These are phyloP conservation scores for Apotomis capreana DNA, from an alignment of 2,888 invertebrate genomes.

Conservation along the genomic window DNA sequence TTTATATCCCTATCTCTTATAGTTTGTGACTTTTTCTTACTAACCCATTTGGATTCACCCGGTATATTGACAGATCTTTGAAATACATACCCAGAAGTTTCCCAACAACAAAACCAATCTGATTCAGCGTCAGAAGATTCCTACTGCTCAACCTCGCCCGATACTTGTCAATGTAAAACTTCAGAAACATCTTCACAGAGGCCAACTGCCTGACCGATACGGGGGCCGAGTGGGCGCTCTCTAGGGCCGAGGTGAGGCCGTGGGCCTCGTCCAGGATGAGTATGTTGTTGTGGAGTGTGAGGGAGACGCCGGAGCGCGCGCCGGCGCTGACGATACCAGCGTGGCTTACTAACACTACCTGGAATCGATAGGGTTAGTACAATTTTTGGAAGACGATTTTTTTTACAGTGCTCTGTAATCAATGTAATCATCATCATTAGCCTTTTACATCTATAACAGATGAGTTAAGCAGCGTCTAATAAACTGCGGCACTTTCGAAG, in stretches of 20 bases:
- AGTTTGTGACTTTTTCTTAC: too few species aligned
- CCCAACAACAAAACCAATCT: slow-evolving; percentile 90
- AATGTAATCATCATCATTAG: too few species aligned
- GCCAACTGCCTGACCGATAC: slow-evolving; percentile 87
- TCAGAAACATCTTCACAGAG: slow-evolving; percentile 85
- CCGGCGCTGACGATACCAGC: slow-evolving; percentile 76
- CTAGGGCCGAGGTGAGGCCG: slow-evolving; percentile 95
- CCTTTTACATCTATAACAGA: too few species aligned
- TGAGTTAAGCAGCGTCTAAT: too few species aligned
- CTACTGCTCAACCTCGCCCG: slow-evolving; percentile 88
- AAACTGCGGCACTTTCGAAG: too few species aligned
- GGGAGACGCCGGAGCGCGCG: slow-evolving; percentile 68
- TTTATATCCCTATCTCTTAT: too few species aligned
- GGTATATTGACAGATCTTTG: background rate
- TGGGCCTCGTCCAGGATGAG: slow-evolving; percentile 98
- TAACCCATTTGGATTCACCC: too few species aligned
- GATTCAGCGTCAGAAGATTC: slow-evolving; percentile 92
- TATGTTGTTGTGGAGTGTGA: slow-evolving; percentile 87
- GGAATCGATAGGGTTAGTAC: too few species aligned
- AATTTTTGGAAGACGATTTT: too few species aligned
- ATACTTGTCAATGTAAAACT: slow-evolving; percentile 89
- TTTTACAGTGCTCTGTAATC: too few species aligned
- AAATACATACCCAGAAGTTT: slow-evolving; percentile 81
- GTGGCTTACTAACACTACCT: slow-evolving; percentile 76
- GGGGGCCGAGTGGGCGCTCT: slow-evolving; percentile 91